Evolutionary conservation across 1,140 invertebrate genomes (phyloP).

Genomic region (Euura lappo): DNA sequence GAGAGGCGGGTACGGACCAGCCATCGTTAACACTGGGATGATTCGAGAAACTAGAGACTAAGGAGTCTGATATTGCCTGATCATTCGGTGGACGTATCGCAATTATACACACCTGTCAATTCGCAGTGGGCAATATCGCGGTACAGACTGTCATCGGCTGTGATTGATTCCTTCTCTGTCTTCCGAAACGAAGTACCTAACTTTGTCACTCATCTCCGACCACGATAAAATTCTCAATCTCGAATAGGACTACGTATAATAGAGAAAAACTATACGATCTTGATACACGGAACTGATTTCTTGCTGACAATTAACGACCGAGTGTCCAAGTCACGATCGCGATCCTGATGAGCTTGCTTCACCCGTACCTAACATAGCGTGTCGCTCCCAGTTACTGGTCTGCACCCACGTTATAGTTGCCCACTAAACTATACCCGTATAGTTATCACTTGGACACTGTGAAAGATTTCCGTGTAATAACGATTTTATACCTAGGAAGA

Average conservation of each 20-base stretch:
- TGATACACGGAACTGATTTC: constrained; percentile 5
- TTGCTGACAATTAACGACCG: neutral
- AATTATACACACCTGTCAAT: neutral
- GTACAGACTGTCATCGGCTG: neutral
- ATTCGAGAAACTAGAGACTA: constrained; percentile 12
- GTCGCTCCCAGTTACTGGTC: neutral
- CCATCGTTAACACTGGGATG: neutral
- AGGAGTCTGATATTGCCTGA: neutral
- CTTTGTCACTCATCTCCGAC: no score
- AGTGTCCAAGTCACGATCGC: constrained; percentile 2
- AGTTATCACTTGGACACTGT: neutral
- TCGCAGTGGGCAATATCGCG: neutral
- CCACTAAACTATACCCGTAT: neutral
- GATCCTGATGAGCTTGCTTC: neutral
- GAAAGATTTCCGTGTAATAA: neutral
- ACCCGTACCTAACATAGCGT: constrained; percentile 1
- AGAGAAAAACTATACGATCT: neutral
- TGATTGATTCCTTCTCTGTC: neutral
- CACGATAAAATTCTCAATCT: neutral
- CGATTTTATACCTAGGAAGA: neutral
- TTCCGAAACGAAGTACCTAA: no score
- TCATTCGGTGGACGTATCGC: neutral
- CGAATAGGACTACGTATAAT: neutral
- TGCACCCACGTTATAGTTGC: neutral
- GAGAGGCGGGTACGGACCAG: constrained; percentile 16